These are phyloP conservation scores for Donacobius atricapilla DNA, from an alignment of 2,113 vertebrate species.

Conservation along the genomic window DNA sequence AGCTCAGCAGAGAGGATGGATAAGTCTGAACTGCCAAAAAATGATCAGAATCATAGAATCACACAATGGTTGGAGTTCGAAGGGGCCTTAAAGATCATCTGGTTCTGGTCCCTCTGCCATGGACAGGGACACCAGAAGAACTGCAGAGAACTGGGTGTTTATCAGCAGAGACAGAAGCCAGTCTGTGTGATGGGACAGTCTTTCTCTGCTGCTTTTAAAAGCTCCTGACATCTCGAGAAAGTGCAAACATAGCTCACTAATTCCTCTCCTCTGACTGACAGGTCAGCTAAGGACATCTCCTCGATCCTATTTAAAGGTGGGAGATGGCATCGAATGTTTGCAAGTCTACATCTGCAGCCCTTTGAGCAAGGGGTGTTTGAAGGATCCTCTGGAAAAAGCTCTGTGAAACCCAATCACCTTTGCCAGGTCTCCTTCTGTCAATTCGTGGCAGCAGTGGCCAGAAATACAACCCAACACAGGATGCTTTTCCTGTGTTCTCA, in stretches of 20 bases:
- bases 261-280: not conserved
- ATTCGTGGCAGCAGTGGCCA: not conserved
- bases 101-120: not conserved
- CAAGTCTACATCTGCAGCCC: not conserved
- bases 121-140: not conserved
- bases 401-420: not conserved
- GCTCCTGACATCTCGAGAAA: not conserved
- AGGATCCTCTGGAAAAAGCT: not conserved
- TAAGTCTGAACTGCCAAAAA: not conserved
- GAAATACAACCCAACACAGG: not conserved
- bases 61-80: not conserved
- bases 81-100: not conserved
- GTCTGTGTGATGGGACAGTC: not conserved
- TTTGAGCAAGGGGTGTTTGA: not conserved
- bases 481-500: not conserved
- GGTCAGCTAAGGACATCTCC: slow-evolving; percentile 33
- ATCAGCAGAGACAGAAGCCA: not conserved
- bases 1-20: not conserved
- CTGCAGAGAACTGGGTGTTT: not conserved
- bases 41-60: not conserved
- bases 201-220: not conserved
- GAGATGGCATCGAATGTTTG: not conserved
- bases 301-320: not conserved
- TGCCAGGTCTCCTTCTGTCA: not conserved
- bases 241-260: not conserved